Base-by-base conservation (phyloP, 2,888 invertebrate genomes). In the Polydrusus pterygomalis region DNA sequence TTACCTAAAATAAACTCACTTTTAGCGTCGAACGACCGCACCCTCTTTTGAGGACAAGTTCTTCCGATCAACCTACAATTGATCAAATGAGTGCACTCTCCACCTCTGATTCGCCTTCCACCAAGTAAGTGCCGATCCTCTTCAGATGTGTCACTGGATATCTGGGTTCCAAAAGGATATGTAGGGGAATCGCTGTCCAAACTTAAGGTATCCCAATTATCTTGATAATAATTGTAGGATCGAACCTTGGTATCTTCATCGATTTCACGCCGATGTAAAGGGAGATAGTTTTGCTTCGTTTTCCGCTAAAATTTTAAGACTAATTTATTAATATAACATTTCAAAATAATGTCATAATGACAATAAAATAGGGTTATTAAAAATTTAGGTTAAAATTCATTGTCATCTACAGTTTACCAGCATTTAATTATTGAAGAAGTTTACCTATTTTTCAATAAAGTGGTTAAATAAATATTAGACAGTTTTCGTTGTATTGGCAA, bases 231-330 rank as follows among this genome's bases (percentile, higher is more conserved):
- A 20, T 79, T 78, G 47, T 77, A 77, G 0, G 79, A 76, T 30
- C 49, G 69, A 13, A 78, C 47, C 75, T 78, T 60, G 45, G 74
- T 47, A 6, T 76, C 49, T 18, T 75, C 79, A 11, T 74, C 60
- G 13, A 69, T 68, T 13, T 78, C 77, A 30, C 13, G 17, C 5
- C 45, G 62, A 63, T 75, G 72, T 9, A 77, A 54, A 9, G 79
- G 80, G n/a, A 80, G 63, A 43, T 58, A 60, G 54, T 58, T 49
- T 17, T 69, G 45, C 20, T 43, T 38, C 38, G 51, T 54, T 63
- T 71, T 79, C 65, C 80, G 81, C 81, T 81, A 67, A 71, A 81
- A 81, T 79, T 80, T 81, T 40, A 65, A 34, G 30, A 58, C 51
- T 65, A 65, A 58, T 6, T 20, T 15, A 34, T 34, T 17, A 54